Evolutionary conservation across 1,140 invertebrate genomes (phyloP).

Genomic region (Eciton burchellii): DNA sequence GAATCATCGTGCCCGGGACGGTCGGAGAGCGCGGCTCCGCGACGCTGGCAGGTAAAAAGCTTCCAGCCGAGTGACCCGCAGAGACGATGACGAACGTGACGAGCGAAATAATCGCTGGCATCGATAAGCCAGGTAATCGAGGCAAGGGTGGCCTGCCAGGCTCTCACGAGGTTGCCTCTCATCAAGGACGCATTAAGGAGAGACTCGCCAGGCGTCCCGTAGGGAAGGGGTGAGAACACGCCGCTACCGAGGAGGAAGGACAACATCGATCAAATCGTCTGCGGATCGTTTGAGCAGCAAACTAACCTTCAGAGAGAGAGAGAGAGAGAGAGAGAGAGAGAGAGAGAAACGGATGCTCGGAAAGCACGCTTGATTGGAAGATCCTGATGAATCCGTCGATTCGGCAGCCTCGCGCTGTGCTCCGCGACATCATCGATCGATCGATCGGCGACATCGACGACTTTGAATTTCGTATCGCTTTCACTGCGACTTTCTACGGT

Average conservation of each 20-base stretch:
- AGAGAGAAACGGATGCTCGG: constrained; percentile 47
- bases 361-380: constrained; percentile 44
- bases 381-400: constrained; percentile 49
- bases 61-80: constrained; percentile 71
- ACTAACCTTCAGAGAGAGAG: constrained; percentile 22
- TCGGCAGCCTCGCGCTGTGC: constrained; percentile 20
- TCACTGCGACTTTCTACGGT: constrained; percentile 70
- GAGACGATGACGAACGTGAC: constrained; percentile 75
- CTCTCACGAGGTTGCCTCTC: constrained; percentile 66
- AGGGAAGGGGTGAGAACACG: constrained; percentile 71
- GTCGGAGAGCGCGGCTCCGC: constrained; percentile 54
- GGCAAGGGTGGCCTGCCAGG: constrained; percentile 11
- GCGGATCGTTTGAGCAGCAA: constrained; percentile 49
- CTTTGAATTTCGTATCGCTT: constrained; percentile 67
- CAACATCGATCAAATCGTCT: constrained; percentile 70
- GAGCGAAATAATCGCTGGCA: constrained; percentile 73
- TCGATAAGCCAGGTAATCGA: constrained; percentile 72
- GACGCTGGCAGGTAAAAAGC: constrained; percentile 67
- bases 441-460: no score
- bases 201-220: constrained; percentile 68
- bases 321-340: background rate
- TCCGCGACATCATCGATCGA: background rate
- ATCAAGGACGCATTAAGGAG: constrained; percentile 74
- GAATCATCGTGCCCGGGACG: constrained; percentile 59
- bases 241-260: constrained; percentile 66